Base-by-base conservation (phyloP, 2,888 invertebrate species). In the Furcula furcula region DNA sequence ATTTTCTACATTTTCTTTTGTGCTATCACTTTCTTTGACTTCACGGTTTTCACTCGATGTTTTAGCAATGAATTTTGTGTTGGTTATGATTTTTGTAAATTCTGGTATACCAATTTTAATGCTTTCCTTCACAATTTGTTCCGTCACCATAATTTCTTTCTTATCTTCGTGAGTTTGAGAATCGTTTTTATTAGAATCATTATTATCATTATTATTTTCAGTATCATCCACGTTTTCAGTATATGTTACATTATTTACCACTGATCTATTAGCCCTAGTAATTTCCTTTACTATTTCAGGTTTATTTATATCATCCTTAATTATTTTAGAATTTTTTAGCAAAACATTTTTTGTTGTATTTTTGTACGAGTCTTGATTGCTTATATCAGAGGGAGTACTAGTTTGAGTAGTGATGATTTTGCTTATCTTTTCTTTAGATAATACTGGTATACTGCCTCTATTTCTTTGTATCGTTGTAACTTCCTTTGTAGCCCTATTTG, bases 1-100 rank as follows among this genome's bases (percentile, higher is more conserved):
- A 19, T 36, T 34, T 38, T 51, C 64, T 5, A 44, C 33, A 25
- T 47, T 37, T 4, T 65, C 61, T 33, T 48, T 40, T 22, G 34
- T 18, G 2, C n/a, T 33, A 9, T 37, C 48, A 10, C 39, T 34
- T 19, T 5, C 26, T 32, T 25, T 40, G 2, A 28, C 9, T 25
- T 32, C 11, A 13, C n/a, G n/a, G n/a, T n/a, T n/a, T n/a, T n/a
- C n/a, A n/a, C n/a, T n/a, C n/a, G n/a, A 14, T 1, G 9, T 3
- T 26, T 26, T 9, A 26, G 13, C n/a, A n/a, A 11, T 14, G 4
- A 7, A n/a, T n/a, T n/a, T n/a, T n/a, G n/a, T n/a, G n/a, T 26
- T 9, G 14, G 13, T 6, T 6, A 11, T 14, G 4, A 7, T 9
- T 36, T 38, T 56, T 0, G 38, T 44, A 7, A 40, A 39, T 5